These are phyloP conservation scores for Otolemur garnettii DNA, from an alignment of 2,113 vertebrate genomes.

Conservation along the genomic window DNA sequence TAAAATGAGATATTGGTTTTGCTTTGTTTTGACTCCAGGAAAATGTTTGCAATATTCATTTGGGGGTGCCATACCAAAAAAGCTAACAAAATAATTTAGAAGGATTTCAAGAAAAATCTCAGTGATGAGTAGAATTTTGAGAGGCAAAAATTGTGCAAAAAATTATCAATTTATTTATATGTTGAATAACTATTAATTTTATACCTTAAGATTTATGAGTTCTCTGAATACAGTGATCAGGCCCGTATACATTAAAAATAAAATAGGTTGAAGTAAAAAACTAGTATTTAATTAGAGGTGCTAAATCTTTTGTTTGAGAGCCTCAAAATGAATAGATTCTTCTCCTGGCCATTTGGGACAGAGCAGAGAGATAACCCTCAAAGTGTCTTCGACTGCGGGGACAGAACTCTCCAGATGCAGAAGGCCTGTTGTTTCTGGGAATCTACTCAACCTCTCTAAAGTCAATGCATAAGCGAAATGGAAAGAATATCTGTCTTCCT, in stretches of 20 bases:
- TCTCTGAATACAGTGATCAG: background rate
- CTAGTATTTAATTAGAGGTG: background rate
- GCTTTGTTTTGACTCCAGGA: background rate
- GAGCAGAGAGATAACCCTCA: background rate
- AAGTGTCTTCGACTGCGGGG: too few relatives aligned
- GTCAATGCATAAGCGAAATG: background rate
- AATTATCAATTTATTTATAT: background rate
- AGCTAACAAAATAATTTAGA: background rate
- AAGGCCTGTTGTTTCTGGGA: background rate
- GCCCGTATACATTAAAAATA: background rate
- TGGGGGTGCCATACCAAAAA: background rate
- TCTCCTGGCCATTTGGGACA: background rate
- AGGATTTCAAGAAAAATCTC: slow-evolving; percentile 10
- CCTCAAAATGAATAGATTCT: background rate
- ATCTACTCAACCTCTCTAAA: background rate
- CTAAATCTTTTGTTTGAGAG: background rate
- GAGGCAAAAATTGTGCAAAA: background rate
- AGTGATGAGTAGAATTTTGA: slow-evolving; percentile 1
- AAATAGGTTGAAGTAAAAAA: background rate
- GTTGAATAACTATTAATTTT: background rate
- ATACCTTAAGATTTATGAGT: background rate
- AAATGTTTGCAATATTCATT: background rate
- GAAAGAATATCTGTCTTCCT: background rate
- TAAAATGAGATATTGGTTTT: background rate
- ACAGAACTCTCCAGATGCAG: background rate